Evolutionary conservation across 2,797 vertebrate species (phyloP), one percentile per base, ranked within the genome.

Genomic region (Heliangelus exortis): DNA sequence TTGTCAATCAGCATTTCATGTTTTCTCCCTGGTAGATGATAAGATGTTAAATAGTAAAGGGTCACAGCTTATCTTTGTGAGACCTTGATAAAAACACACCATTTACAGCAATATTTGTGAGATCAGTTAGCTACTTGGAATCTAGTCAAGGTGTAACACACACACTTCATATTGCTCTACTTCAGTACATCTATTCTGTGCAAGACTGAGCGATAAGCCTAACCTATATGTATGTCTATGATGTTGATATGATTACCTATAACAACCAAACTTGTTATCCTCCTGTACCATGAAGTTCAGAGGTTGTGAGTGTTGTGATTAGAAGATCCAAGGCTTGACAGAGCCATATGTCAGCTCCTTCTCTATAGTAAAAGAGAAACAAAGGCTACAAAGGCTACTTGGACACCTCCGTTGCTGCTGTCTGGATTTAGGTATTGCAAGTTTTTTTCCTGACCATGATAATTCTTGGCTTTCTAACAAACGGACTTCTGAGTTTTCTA

Each of bases 1-100:
- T 96, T 91, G 85, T 93, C 93, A 95, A 90, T 96, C 89, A 89
- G 11, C 22, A 34, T 48, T 76, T 79, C 33, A 16, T 41, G 67
- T 82, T 88, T 87, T 95, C 67, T 92, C 54, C 31, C 26, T 8
- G 8, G 59, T 61, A 84, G 71, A 26, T 88, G 87, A 92, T 91
- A 94, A 94, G 68, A 80, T 67, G 61, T 61, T 94, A 94, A 94
- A 92, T 18, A 90, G 72, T 54, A 84, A 91, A 93, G 68, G 71
- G 59, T 71, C 85, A 84, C 43, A 82, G 61, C 61, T 96, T 93
- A 90, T 93, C 85, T 91, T 88, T 91, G 63, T 66, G 50, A 77
- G 61, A 63, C 84, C 78, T 94, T 71, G 84, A 89, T 80, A 94
- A 63, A 90, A 73, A 54, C 12, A 39, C 36, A 73, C 11, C 36